Evolutionary conservation across 2,113 vertebrate species (phyloP).

Genomic region (Neofelis nebulosa): DNA sequence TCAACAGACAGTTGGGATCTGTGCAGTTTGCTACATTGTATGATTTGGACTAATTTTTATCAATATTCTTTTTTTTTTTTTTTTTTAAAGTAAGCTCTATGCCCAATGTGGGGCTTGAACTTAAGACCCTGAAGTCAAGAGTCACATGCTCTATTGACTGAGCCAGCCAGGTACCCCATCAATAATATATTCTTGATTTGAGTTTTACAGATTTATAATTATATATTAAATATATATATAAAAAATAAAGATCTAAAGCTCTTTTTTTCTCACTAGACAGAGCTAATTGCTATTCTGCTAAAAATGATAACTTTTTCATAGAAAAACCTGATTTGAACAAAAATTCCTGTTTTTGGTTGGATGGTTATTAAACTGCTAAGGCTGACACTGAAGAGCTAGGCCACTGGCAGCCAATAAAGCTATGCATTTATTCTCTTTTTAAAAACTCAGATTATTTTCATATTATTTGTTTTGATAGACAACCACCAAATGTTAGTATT

Average conservation of each 20-base stretch:
- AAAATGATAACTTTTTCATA: not conserved
- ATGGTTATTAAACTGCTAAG: not conserved
- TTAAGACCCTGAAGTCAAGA: not conserved
- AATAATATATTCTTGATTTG: not conserved
- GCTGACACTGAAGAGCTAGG: not conserved
- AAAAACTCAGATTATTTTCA: not conserved
- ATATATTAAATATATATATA: too few relatives aligned
- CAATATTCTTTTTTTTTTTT: not conserved
- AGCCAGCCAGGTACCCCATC: not conserved
- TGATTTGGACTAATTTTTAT: not conserved
- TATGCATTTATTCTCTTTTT: not conserved
- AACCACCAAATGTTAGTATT: not conserved
- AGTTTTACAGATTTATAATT: slow-evolving; percentile 7
- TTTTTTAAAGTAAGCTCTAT: not conserved
- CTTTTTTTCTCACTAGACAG: not conserved
- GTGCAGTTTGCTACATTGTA: not conserved
- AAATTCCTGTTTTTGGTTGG: not conserved
- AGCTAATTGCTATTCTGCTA: not conserved
- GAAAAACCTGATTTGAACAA: not conserved
- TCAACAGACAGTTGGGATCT: not conserved
- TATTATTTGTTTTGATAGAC: not conserved
- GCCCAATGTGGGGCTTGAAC: not conserved
- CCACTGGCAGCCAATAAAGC: not conserved
- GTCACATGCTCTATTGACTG: not conserved
- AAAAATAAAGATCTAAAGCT: not conserved